Percentiles rank a stretch among this genome's conserved stretches.
Evolutionary conservation across 1,140 invertebrate species (phyloP).

Genomic region (Latrodectus geometricus): DNA sequence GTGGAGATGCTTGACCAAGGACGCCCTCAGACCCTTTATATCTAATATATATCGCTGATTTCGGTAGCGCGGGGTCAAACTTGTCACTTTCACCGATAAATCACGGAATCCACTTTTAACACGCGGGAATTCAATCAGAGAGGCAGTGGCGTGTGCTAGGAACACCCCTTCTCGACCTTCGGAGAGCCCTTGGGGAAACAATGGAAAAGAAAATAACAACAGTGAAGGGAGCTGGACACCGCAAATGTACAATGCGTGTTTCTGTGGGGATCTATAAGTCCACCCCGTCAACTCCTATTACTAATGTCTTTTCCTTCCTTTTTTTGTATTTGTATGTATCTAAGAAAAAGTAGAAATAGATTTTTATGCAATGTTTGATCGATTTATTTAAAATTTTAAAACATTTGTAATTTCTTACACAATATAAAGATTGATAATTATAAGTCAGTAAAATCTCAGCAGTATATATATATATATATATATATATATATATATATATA

Average conservation of each 20-base stretch:
- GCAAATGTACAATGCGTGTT: conserved; percentile 42
- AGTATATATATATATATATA: too few relatives aligned
- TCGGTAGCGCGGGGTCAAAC: background rate
- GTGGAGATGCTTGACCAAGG: background rate
- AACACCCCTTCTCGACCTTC: background rate
- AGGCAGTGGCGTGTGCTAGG: background rate
- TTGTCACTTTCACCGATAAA: conserved; percentile 46
- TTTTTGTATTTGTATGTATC: background rate
- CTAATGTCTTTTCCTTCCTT: background rate
- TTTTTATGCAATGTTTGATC: too few relatives aligned
- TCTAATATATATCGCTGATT: background rate
- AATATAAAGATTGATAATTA: too few relatives aligned
- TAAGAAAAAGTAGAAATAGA: background rate
- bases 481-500: too few relatives aligned
- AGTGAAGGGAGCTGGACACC: background rate
- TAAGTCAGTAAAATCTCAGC: too few relatives aligned
- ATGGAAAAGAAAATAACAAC: background rate
- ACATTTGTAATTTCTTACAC: too few relatives aligned
- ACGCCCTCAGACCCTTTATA: background rate
- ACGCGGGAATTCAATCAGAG: conserved; percentile 43
- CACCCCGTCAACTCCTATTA: background rate
- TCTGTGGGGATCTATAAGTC: background rate
- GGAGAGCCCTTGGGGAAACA: background rate
- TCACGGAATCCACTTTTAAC: conserved; percentile 44
- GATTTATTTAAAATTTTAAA: too few relatives aligned